Evolutionary conservation across 2,113 vertebrate genomes (phyloP), one percentile per base, ranked within the genome.

Genomic region (Ifrita kowaldi): DNA sequence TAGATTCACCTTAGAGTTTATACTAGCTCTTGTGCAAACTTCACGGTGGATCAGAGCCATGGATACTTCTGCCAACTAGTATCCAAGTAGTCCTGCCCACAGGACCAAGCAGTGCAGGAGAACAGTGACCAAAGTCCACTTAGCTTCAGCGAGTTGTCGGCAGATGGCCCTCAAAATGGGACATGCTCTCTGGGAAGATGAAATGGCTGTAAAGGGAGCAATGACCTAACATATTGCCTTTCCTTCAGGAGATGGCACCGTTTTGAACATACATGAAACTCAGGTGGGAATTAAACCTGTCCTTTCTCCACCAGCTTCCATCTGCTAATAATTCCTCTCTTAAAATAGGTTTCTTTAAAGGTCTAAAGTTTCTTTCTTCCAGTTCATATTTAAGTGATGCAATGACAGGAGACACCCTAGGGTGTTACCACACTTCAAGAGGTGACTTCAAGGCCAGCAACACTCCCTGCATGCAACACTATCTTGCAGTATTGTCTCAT

Each of bases 391-490:
- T 68, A 75, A 89, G 65, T 96, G 94, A 86, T 77, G 93, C 90
- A 96, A 96, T 89, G 65, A 84, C 84, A 70, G 93, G 80, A 95
- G 94, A 96, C 94, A 96, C 94, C 91, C 88, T 92, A 82, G 89
- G 93, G 96, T 97, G 92, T 96, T 94, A 65, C 96, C 89, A 55
- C 56, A 55, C 73, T 94, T 93, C 8, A 3, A 84, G 94, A 94
- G 97, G 96, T 97, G 71, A 97, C 95, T 94, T 84, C 81, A 76
- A 89, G 97, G 97, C 89, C 97, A 96, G 50, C 74, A 96, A 77
- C 81, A 86, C 88, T 94, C 93, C 86, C 71, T 91, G 33, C 46
- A 64, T 92, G 86, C 94, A 96, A 96, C 33, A 33, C 50, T 89
- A 39, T 88, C 95, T 95, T 85, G 56, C 69, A 65, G 75, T 75